These are phyloP conservation scores for Prolemur simus DNA, from an alignment of 2,113 vertebrate species.

Conservation along the genomic window DNA sequence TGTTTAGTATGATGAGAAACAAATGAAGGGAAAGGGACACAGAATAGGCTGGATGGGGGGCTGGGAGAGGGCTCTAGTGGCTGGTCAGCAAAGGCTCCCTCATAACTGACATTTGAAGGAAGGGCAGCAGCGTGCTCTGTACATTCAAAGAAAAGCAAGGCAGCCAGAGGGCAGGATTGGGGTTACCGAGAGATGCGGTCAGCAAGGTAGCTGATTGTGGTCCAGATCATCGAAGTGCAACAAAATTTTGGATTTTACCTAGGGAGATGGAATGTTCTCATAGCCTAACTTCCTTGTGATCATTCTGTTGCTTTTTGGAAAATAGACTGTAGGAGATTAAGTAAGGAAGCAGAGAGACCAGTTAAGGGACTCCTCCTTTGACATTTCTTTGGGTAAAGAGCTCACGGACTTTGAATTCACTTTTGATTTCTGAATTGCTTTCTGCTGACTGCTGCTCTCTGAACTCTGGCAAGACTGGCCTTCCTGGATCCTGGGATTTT, in stretches of 20 bases:
- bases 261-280: not conserved
- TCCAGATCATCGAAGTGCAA: not conserved
- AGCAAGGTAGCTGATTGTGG: not conserved
- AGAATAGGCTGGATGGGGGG: not conserved
- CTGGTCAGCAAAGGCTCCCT: not conserved
- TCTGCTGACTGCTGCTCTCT: not conserved
- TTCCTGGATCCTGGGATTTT: not conserved
- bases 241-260: not conserved
- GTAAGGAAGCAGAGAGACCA: not conserved
- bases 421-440: not conserved
- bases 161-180: not conserved
- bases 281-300: not conserved
- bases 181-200: not conserved
- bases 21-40: not conserved
- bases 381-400: not conserved
- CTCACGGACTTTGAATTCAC: not conserved
- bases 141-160: not conserved
- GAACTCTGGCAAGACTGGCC: not conserved
- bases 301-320: not conserved
- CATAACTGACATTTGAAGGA: not conserved
- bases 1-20: not conserved
- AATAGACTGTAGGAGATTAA: not conserved
- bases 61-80: not conserved
- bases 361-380: not conserved
- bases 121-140: not conserved